Base-by-base conservation (phyloP, 2,113 vertebrate genomes). In the Scophthalmus maximus region DNA sequence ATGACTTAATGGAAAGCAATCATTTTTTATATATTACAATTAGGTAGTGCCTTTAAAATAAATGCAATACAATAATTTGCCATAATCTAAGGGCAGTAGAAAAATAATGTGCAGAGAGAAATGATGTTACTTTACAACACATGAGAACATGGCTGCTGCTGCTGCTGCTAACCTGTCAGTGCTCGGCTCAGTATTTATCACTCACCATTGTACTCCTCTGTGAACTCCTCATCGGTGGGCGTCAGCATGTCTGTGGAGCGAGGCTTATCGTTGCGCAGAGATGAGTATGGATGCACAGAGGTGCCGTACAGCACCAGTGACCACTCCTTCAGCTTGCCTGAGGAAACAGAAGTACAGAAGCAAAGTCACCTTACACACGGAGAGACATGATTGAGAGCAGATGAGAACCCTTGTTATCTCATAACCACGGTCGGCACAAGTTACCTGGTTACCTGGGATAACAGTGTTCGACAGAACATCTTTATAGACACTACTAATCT, bases 291-390 rank as follows among this genome's bases (percentile, higher is more conserved):
- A 84, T 98, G 97, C 56, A 96, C 91, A 0, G 97, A 97, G 15
- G 98, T 98, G 50, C 98, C 98, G 60, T 99, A 98, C 6, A 99
- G 93, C 62, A 99, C 95, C 88, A 99, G 89, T 3, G 98, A 98
- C 97, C 97, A 99, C 86, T 99, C 97, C 90, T 99, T 99, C 88
- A 99, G 93, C 90, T 99, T 99, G 32, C 98, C 98, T 99, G 68
- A 46, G 18, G 55, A 82, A 64, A 81, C 23, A 69, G n/a, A 18
- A 44, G 15, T 2, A 18, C 25, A 26, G 25, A 20, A 8, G 42
- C 26, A 73, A 38, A 30, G 20, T 67, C 22, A 29, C 58, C 32
- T 42, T 22, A 47, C 11, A 44, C 11, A 38, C 6, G 61, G 7
- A 69, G 3, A 34, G 5, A 14, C 11, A 53, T 32, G 34, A 17